phyloP scores from a whole-genome alignment of 2,888 invertebrate species.

The Lochmaea crataegi region DNA sequence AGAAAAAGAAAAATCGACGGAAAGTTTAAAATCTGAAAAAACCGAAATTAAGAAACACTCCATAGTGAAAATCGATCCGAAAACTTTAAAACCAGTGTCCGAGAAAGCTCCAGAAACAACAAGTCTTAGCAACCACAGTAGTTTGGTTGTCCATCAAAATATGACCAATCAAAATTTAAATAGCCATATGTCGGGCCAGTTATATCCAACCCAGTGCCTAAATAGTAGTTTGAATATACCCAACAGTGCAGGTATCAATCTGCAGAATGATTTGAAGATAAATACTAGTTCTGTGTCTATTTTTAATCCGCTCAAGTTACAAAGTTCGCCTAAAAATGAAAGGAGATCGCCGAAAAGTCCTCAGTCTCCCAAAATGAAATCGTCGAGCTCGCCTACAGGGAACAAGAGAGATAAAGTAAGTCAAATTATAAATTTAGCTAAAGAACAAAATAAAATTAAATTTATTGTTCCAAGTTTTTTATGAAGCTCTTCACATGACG shows the following conservation, averaged over 20 bases:
- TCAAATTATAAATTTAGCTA: constrained; percentile 39
- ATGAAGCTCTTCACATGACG: too few relatives aligned
- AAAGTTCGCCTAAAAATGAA: constrained; percentile 60
- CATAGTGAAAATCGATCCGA: constrained; percentile 70
- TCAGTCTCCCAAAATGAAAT: constrained; percentile 58
- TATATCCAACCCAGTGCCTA: constrained; percentile 34
- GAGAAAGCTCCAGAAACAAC: constrained; percentile 62
- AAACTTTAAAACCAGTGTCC: constrained; percentile 69
- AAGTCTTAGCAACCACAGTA: constrained; percentile 55
- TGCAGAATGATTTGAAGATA: constrained; percentile 60
- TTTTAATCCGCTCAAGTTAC: constrained; percentile 63
- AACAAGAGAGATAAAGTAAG: constrained; percentile 44
- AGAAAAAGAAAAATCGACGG: constrained; percentile 59
- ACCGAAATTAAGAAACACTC: constrained; percentile 63
- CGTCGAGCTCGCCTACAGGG: constrained; percentile 39
- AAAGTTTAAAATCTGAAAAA: constrained; percentile 50
- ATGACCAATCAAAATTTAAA: constrained; percentile 29
- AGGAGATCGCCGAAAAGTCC: constrained; percentile 61
- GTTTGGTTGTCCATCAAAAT: constrained; percentile 22
- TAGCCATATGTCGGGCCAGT: constrained; percentile 23
- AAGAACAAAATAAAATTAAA: too few relatives aligned
- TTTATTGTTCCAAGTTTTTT: too few relatives aligned
- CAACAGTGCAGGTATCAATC: constrained; percentile 16
- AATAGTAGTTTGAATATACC: constrained; percentile 14
- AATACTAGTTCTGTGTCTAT: constrained; percentile 65